Percentiles rank a stretch among this genome's conserved stretches.
phyloP scores from a whole-genome alignment of 2,797 vertebrate genomes.

The Poecilia velifera region DNA sequence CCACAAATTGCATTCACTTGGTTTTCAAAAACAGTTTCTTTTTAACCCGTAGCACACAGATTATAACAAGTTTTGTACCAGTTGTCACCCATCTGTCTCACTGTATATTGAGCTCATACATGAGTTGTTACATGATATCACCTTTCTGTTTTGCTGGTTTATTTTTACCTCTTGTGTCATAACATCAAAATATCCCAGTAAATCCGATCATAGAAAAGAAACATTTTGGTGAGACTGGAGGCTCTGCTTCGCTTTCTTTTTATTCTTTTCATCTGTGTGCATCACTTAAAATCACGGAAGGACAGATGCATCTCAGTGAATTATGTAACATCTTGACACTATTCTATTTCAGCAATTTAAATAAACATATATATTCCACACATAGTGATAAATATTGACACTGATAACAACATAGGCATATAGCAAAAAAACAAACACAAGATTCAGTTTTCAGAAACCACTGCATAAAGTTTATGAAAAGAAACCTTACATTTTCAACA shows the following conservation, averaged over 20 bases:
- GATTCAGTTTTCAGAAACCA: background rate
- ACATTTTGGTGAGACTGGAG: constrained; percentile 5
- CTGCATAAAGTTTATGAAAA: background rate
- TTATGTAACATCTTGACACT: background rate
- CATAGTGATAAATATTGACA: background rate
- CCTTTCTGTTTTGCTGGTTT: constrained; percentile 12
- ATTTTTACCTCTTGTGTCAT: background rate
- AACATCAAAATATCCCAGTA: background rate
- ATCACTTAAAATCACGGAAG: constrained; percentile 14
- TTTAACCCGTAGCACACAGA: constrained; percentile 22
- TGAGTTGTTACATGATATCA: background rate
- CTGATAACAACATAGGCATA: background rate
- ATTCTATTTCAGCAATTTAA: background rate
- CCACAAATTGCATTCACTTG: constrained; percentile 36
- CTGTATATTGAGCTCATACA: background rate
- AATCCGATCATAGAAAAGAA: background rate
- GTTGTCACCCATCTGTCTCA: background rate
- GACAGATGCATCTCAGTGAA: background rate
- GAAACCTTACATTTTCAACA: background rate
- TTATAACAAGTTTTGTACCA: background rate
- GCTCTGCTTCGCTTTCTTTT: constrained; percentile 29
- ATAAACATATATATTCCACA: constrained; percentile 17
- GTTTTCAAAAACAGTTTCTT: constrained; percentile 18
- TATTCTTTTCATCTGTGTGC: constrained; percentile 48
- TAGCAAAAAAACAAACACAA: background rate